phyloP scores from a whole-genome alignment of 2,797 vertebrate species.

The Tragopan temminckii region DNA sequence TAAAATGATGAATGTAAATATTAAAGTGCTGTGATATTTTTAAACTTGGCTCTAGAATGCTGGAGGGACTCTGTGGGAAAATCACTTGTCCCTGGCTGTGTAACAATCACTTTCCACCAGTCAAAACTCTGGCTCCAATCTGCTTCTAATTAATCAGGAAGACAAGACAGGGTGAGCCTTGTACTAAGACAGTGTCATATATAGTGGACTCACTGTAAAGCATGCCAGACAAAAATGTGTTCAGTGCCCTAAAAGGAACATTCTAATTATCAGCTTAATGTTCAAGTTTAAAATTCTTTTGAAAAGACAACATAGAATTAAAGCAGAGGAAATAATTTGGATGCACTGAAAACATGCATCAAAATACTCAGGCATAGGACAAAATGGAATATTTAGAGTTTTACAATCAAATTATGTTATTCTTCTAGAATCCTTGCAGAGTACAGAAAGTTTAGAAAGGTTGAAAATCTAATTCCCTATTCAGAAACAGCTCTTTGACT shows the following conservation, averaged over 20 bases:
- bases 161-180: constrained; percentile 58
- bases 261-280: constrained; percentile 14
- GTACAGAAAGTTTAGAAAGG: not conserved
- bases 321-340: not conserved
- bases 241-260: constrained; percentile 12
- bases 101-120: constrained; percentile 71
- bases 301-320: not conserved
- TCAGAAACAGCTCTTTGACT: not conserved
- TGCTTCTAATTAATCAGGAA: constrained; percentile 77
- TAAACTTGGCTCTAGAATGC: constrained; percentile 67
- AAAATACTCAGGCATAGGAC: not conserved
- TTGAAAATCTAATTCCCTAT: not conserved
- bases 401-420: not conserved
- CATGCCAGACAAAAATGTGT: constrained; percentile 8
- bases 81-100: constrained; percentile 70
- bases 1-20: constrained; percentile 40
- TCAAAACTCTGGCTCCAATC: constrained; percentile 70
- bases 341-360: not conserved
- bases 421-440: not conserved
- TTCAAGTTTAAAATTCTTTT: not conserved
- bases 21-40: constrained; percentile 66
- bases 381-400: not conserved
- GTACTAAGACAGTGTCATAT: constrained; percentile 39
- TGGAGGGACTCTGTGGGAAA: constrained; percentile 71
- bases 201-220: constrained; percentile 33